Percentiles rank a stretch among this genome's conserved stretches.
phyloP scores from a whole-genome alignment of 2,888 invertebrate genomes.

The Sialis lutaria region DNA sequence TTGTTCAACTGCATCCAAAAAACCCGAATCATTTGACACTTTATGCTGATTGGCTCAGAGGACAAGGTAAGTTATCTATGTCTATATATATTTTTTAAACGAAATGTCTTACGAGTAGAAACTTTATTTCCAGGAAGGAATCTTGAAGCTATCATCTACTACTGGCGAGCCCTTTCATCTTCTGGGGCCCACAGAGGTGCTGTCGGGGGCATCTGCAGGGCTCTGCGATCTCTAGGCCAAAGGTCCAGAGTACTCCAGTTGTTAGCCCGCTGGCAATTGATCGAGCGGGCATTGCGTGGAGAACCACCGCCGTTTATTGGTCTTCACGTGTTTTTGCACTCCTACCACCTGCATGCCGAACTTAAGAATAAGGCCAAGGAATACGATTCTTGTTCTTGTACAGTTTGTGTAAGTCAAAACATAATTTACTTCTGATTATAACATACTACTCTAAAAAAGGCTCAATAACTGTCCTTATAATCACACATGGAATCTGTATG shows the following conservation, averaged over 20 bases:
- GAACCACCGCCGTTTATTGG: constrained; percentile 21
- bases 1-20: constrained; percentile 44
- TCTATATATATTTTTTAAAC: not conserved
- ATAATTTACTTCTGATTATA: not conserved
- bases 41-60: constrained; percentile 53
- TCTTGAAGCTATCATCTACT: constrained; percentile 32
- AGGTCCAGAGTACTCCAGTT: constrained; percentile 45
- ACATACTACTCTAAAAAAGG: too few species aligned
- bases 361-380: constrained; percentile 22
- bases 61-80: constrained; percentile 33
- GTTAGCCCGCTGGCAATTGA: constrained; percentile 38
- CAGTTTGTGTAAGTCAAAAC: constrained; percentile 14
- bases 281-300: constrained; percentile 27
- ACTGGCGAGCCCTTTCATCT: constrained; percentile 33
- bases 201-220: constrained; percentile 39
- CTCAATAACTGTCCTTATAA: too few species aligned
- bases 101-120: constrained; percentile 6
- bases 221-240: constrained; percentile 43
- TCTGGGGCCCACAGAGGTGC: constrained; percentile 35
- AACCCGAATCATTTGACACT: constrained; percentile 53
- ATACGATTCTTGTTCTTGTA: constrained; percentile 18
- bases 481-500: too few species aligned
- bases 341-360: constrained; percentile 34
- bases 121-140: constrained; percentile 27
- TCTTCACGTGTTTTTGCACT: constrained; percentile 31